These are phyloP conservation scores for Drosophila neonasuta DNA, from an alignment of 2,888 invertebrate species.

Conservation along the genomic window DNA sequence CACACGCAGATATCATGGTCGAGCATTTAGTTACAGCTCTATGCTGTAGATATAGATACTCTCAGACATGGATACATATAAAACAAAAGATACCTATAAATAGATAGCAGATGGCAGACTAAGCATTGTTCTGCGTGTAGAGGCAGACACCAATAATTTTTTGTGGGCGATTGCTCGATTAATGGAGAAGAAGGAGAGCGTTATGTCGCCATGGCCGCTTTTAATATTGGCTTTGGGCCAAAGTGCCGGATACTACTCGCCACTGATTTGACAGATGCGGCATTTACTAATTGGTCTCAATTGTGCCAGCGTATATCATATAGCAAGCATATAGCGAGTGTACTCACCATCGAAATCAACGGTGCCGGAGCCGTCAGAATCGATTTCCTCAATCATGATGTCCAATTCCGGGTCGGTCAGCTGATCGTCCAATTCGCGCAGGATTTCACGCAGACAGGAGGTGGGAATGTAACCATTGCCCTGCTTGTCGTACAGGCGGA, in stretches of 20 bases:
- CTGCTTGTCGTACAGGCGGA: conserved; percentile 99
- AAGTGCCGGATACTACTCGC: conserved; percentile 3
- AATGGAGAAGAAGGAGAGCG: conserved; percentile 2
- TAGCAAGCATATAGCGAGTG: too few species aligned
- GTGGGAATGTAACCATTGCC: conserved; percentile 98
- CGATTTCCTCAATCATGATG: conserved; percentile 98
- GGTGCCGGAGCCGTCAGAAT: conserved; percentile 98
- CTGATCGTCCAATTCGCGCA: conserved; percentile 97
- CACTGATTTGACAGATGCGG: conserved; percentile 29
- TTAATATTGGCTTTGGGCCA: conserved; percentile 49
- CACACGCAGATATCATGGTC: background rate
- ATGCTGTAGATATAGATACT: conserved; percentile 4
- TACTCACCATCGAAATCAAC: conserved; percentile 98
- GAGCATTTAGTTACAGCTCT: conserved; percentile 1
- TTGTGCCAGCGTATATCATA: background rate
- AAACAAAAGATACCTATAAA: conserved; percentile 30
- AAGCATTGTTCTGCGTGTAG: conserved; percentile 4
- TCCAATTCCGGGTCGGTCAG: conserved; percentile 96
- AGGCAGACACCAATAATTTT: background rate
- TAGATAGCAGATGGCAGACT: conserved; percentile 30
- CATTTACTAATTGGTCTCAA: conserved; percentile 37
- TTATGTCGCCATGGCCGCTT: conserved; percentile 39
- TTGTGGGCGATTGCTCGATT: conserved; percentile 13
- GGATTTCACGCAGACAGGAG: conserved; percentile 95
- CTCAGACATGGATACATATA: conserved; percentile 21